A percentile compares a stretch with the other conserved stretches of the same genome.
These are phyloP conservation scores for Eptesicus fuscus DNA, from an alignment of 2,113 vertebrate genomes.

Conservation along the genomic window DNA sequence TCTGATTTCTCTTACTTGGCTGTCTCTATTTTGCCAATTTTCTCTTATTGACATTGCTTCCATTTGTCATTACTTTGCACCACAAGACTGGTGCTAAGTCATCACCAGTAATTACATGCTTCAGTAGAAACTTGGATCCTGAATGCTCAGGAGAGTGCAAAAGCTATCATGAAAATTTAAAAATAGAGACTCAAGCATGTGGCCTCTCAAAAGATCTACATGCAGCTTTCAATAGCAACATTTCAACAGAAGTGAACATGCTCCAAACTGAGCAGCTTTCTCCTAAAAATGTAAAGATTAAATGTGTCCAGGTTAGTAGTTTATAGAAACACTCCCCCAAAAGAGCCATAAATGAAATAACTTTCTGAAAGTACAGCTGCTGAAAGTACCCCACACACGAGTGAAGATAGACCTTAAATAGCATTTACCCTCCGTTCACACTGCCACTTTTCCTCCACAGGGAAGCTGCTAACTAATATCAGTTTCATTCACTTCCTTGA, in stretches of 20 bases:
- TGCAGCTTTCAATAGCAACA: conserved; percentile 26
- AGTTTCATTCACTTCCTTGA: neutral
- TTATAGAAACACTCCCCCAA: neutral
- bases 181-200: conserved; percentile 50
- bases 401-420: neutral
- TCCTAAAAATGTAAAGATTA: conserved; percentile 33
- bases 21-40: conserved; percentile 38
- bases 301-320: conserved; percentile 29
- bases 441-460: neutral
- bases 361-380: neutral
- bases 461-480: neutral
- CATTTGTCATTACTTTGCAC: conserved; percentile 26
- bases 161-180: conserved; percentile 62
- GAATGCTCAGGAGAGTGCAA: conserved; percentile 27
- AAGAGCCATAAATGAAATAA: neutral
- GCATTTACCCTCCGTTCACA: neutral
- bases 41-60: conserved; percentile 16
- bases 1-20: neutral
- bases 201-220: conserved; percentile 24
- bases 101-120: conserved; percentile 50
- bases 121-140: conserved; percentile 45
- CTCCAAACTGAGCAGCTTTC: conserved; percentile 20
- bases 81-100: conserved; percentile 43
- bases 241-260: conserved; percentile 34
- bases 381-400: neutral